Evolutionary conservation across 2,888 invertebrate genomes (phyloP).

Genomic region (Halocaridina rubra): DNA sequence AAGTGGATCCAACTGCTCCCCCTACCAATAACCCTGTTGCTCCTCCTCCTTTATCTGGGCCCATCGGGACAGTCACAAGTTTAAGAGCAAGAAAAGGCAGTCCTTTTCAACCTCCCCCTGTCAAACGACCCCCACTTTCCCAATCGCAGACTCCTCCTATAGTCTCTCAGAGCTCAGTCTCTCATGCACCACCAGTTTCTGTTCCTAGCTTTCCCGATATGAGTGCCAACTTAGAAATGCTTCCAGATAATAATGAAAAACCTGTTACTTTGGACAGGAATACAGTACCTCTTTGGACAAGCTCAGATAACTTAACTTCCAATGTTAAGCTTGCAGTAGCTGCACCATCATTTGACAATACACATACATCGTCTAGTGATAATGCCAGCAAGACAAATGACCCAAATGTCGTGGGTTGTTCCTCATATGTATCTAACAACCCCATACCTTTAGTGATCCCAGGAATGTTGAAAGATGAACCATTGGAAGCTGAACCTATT

Average conservation of each 20-base stretch:
- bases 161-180: not conserved
- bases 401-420: not conserved
- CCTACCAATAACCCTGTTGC: conserved; percentile 18
- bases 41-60: conserved; percentile 36
- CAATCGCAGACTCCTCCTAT: not conserved
- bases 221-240: conserved; percentile 29
- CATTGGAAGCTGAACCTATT: not conserved
- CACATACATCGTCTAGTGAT: not conserved
- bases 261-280: not conserved
- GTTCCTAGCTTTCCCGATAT: not conserved
- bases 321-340: conserved; percentile 45
- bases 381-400: not conserved
- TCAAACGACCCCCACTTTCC: not conserved
- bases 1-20: conserved; percentile 14
- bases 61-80: conserved; percentile 36
- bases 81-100: conserved; percentile 59
- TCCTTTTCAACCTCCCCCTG: conserved; percentile 59
- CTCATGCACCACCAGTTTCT: not conserved
- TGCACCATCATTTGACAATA: conserved; percentile 22
- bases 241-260: conserved; percentile 39
- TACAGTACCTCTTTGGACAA: conserved; percentile 17
- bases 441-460: conserved; percentile 44
- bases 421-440: not conserved
- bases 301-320: not conserved
- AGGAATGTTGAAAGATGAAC: conserved; percentile 35